A percentile compares a stretch with the other conserved stretches of the same genome.
phyloP scores from a whole-genome alignment of 2,888 invertebrate species.

The Scaptomyza reducta region DNA sequence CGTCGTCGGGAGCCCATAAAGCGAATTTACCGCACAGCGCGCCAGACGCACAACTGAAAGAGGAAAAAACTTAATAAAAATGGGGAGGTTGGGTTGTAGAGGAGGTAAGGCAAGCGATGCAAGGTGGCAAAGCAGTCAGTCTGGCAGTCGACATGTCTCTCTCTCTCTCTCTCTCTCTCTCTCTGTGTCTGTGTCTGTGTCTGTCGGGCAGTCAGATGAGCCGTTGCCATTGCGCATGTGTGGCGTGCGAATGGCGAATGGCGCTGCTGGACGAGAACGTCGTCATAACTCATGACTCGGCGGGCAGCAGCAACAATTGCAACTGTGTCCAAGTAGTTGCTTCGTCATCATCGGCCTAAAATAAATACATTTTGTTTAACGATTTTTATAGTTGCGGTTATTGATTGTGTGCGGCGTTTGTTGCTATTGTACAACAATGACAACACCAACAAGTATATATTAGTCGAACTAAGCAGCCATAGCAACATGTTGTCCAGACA shows the following conservation, averaged over 20 bases:
- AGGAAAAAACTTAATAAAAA: slow-evolving; percentile 1
- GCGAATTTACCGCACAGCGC: slow-evolving; percentile 81
- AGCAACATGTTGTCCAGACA: slow-evolving; percentile 63
- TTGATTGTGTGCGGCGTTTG: slow-evolving; percentile 76
- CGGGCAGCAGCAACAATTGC: slow-evolving; percentile 38
- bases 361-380: slow-evolving; percentile 81
- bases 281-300: slow-evolving; percentile 48
- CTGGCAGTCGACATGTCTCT: slow-evolving; percentile 12
- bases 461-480: slow-evolving; percentile 4
- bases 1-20: slow-evolving; percentile 76
- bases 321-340: slow-evolving; percentile 59
- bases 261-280: slow-evolving; percentile 55
- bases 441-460: slow-evolving; percentile 26
- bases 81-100: slow-evolving; percentile 12
- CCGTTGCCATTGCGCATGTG: slow-evolving; percentile 70
- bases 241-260: slow-evolving; percentile 72
- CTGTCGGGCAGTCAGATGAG: slow-evolving; percentile 58
- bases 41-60: slow-evolving; percentile 60
- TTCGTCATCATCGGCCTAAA: slow-evolving; percentile 63
- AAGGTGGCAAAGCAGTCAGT: slow-evolving; percentile 22
- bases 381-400: slow-evolving; percentile 84
- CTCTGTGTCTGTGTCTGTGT: slow-evolving; percentile 26
- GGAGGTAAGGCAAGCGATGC: slow-evolving; percentile 1
- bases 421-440: slow-evolving; percentile 31
- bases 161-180: not conserved